phyloP scores from a whole-genome alignment of 2,888 invertebrate genomes.

The Phasia obesa region DNA sequence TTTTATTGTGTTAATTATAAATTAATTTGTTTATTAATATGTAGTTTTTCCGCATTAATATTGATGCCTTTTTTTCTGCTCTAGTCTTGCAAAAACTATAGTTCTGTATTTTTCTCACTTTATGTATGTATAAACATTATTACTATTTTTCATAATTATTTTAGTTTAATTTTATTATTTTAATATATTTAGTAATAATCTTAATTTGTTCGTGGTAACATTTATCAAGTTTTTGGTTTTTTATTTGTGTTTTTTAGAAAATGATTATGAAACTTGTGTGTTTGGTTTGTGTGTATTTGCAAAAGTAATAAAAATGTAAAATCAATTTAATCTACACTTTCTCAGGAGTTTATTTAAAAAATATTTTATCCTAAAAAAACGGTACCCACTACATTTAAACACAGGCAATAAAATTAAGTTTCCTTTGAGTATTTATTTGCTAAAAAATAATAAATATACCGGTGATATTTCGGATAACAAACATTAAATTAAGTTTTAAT shows the following conservation, averaged over 20 bases:
- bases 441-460: not conserved
- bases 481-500: slow-evolving; percentile 72
- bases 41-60: slow-evolving; percentile 49
- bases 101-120: slow-evolving; percentile 27
- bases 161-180: slow-evolving; percentile 45
- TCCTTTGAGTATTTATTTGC: not conserved
- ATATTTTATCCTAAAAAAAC: no score
- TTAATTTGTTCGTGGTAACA: slow-evolving; percentile 60
- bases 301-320: slow-evolving; percentile 15
- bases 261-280: slow-evolving; percentile 54
- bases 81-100: slow-evolving; percentile 1
- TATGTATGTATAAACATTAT: slow-evolving; percentile 67
- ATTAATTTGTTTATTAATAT: slow-evolving; percentile 48
- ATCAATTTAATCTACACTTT: not conserved
- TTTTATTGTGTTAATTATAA: slow-evolving; percentile 52
- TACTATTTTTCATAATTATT: slow-evolving; percentile 44
- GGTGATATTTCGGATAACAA: slow-evolving; percentile 65
- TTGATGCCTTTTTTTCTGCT: slow-evolving; percentile 4
- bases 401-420: not conserved
- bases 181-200: slow-evolving; percentile 59
- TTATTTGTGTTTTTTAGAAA: slow-evolving; percentile 21
- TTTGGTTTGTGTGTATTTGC: slow-evolving; percentile 25
- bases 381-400: no score
- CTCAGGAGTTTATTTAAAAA: no score
- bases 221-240: slow-evolving; percentile 40